Base-by-base conservation (phyloP, 1,140 invertebrate species). In the Apocrypta bakeri region DNA sequence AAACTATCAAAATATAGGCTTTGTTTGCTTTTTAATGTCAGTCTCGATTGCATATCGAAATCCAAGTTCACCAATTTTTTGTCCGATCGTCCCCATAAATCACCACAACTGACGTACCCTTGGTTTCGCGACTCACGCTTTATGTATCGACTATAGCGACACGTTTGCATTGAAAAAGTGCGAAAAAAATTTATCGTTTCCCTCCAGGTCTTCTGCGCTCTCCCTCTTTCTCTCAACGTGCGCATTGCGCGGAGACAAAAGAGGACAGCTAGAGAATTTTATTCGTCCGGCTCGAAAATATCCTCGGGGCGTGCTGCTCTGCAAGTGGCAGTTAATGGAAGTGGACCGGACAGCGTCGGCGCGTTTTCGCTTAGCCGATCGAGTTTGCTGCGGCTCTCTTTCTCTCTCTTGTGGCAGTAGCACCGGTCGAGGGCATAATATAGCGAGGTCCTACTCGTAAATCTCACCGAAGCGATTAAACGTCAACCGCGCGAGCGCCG, bases 381-480 rank as follows among this genome's bases (percentile, higher is more conserved):
- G 40, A 42, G n/a, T 68, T 37, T 9, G 33, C 33, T 9, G 33
- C 33, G 9, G 33, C 33, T 37, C 33, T n/a, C n/a, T n/a, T n/a
- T n/a, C n/a, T n/a, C 3, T 37, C 33, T 37, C 3, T 11, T 17
- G 48, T 64, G 63, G 78, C 85, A 74, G 84, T 85, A 85, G 80
- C 73, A 21, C 7, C 71, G 12, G 24, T 29, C 63, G 63, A 66
- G 27, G 48, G 31, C 40, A 63, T 21, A 31, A 66, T 31, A 72
- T 17, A 76, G 29, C 81, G 79, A 83, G 85, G 71, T 85, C 76
- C 76, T 56, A 64, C 78, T 89, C 88, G 87, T 90, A 90, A 90
- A 90, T 90, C 87, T 87, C 79, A 66, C 69, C 25, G 40, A 66
- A 82, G 85, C 84, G 85, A 89, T 89, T 90, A 89, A 89, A 88